Percentiles rank a stretch among this genome's conserved stretches.
These are phyloP conservation scores for Cylloceria caligata DNA, from an alignment of 2,888 invertebrate species.

Conservation along the genomic window DNA sequence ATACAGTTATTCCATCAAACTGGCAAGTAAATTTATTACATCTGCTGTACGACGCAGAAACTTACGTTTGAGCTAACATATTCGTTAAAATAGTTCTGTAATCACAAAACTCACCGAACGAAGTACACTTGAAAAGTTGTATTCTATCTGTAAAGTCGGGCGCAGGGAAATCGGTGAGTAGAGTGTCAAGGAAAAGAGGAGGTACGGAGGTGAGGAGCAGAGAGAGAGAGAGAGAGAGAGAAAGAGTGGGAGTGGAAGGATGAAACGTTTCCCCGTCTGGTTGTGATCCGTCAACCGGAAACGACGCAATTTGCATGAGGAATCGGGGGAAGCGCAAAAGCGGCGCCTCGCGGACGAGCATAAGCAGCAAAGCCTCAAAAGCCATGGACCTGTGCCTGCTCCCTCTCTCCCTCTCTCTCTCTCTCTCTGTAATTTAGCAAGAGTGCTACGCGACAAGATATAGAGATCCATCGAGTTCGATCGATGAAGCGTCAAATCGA, in stretches of 20 bases:
- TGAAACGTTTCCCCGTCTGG: conserved; percentile 77
- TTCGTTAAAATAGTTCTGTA: conserved; percentile 7
- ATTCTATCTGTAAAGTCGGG: conserved; percentile 10
- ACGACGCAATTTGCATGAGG: conserved; percentile 81
- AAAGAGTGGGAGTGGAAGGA: conserved; percentile 50
- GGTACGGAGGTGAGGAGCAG: conserved; percentile 36
- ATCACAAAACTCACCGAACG: not conserved
- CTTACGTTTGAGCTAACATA: not conserved
- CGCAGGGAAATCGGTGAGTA: conserved; percentile 43
- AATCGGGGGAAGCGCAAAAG: conserved; percentile 73
- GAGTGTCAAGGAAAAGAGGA: conserved; percentile 33
- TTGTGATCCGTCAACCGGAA: conserved; percentile 81
- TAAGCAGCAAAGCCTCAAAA: conserved; percentile 77
- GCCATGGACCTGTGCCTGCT: conserved; percentile 63
- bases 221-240: conserved; percentile 28
- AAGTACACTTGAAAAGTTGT: conserved; percentile 15
- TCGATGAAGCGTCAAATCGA: conserved; percentile 60
- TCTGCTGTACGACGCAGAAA: not conserved
- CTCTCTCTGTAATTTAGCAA: conserved; percentile 34
- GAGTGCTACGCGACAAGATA: conserved; percentile 26
- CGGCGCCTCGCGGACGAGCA: conserved; percentile 71
- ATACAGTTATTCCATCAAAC: not conserved
- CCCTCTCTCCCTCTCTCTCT: conserved; percentile 29
- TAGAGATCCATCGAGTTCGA: conserved; percentile 50
- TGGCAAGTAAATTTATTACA: not conserved